Base-by-base conservation (phyloP, 2,888 invertebrate species). In the Papilio demoleus region DNA sequence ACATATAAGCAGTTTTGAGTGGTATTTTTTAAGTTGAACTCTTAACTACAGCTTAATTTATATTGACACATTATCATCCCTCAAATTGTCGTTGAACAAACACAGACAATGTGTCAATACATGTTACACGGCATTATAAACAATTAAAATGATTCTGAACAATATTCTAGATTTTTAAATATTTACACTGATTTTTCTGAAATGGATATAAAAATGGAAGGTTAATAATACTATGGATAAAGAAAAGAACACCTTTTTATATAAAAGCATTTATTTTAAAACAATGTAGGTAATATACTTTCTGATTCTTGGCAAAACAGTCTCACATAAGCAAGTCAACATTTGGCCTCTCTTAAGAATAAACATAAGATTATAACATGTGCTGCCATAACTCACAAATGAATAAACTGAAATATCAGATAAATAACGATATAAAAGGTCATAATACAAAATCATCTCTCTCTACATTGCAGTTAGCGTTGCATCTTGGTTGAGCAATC, bases 241-340 rank as follows among this genome's bases (percentile, higher is more conserved):
- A 50, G 67, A 67, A 60, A 65, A 42, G 68, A 66, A 72, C 17
- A 56, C 64, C 40, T 19, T 65, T 84, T 88, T 89, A 91, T 92
- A 92, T 88, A 92, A 92, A 92, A 92, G 92, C 92, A 92, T 92
- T 92, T 92, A 92, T 92, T 92, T 92, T 90, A 92, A 92, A 92
- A 92, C 92, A 92, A 92, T 91, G 92, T 92, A 92, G 91, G 92
- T 92, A 92, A 92, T 92, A 92, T 92, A 92, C 90, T 92, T 92
- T 92, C 91, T 91, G 91, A 92, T 92, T 92, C 92, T 92, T 92
- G 92, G 92, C 92, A 92, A 92, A 92, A 92, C 92, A 92, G 92
- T 92, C 92, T 92, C 92, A 92, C 92, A 88, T 91, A 91, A 92
- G 92, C 92, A 92, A 92, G 92, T 92, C 92, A 91, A 92, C 92